phyloP scores from a whole-genome alignment of 2,888 invertebrate genomes.

The Coelinius sp. region DNA sequence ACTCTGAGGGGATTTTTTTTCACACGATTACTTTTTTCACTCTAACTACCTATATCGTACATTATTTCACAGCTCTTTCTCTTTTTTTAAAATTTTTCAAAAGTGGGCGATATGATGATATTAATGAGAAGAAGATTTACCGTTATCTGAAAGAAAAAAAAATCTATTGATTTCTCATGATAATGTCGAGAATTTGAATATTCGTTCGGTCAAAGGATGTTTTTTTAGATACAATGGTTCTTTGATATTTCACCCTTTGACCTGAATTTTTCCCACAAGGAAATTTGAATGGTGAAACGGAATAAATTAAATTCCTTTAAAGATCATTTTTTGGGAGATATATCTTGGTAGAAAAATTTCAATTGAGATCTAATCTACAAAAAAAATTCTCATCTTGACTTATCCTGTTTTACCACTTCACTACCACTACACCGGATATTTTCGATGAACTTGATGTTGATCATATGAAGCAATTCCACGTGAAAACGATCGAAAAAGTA shows the following conservation, averaged over 20 bases:
- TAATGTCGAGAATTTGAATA: slow-evolving; percentile 34
- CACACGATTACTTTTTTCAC: slow-evolving; percentile 7
- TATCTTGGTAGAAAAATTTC: too few species aligned
- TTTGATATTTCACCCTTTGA: background rate
- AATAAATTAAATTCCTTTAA: too few species aligned
- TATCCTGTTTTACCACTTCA: too few species aligned
- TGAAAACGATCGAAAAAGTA: too few species aligned
- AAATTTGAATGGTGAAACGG: too few species aligned
- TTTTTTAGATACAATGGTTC: background rate
- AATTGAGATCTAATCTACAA: too few species aligned
- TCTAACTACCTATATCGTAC: background rate
- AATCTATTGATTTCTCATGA: slow-evolving; percentile 29
- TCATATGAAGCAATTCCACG: too few species aligned
- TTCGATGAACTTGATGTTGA: too few species aligned
- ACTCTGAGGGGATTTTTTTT: background rate
- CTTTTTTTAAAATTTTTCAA: background rate
- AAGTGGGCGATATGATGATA: slow-evolving; percentile 28
- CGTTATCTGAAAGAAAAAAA: slow-evolving; percentile 27
- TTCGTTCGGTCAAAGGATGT: background rate
- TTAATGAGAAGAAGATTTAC: slow-evolving; percentile 7
- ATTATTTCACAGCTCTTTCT: slow-evolving; percentile 7
- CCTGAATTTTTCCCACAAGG: background rate
- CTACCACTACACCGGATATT: too few species aligned
- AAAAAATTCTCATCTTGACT: too few species aligned
- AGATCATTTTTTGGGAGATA: too few species aligned